Percentiles rank a stretch among this genome's conserved stretches.
Evolutionary conservation across 2,888 invertebrate genomes (phyloP).

Genomic region (Xanthorhoe designata): DNA sequence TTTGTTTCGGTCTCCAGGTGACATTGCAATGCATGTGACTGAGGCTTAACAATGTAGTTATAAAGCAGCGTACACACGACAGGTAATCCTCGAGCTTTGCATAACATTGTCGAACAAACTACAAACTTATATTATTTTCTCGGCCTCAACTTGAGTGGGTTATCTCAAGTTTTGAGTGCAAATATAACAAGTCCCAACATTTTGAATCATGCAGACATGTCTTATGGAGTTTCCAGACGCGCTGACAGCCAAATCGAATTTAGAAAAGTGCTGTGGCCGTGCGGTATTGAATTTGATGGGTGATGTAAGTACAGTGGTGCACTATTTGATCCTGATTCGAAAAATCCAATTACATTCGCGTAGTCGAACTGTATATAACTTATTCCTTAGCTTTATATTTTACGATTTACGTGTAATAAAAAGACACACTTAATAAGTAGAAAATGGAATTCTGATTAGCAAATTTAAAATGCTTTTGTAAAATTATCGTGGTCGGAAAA

Average conservation of each 20-base stretch:
- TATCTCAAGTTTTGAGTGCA: conserved; percentile 76
- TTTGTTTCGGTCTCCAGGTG: conserved; percentile 44
- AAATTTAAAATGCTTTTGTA: too few species aligned
- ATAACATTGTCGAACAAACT: conserved; percentile 46
- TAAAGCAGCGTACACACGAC: conserved; percentile 50
- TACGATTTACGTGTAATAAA: neutral
- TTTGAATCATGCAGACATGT: conserved; percentile 73
- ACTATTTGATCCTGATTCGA: neutral
- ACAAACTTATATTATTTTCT: conserved; percentile 74
- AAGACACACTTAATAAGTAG: too few species aligned
- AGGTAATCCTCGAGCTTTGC: conserved; percentile 56
- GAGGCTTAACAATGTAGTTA: conserved; percentile 58
- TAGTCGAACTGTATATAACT: neutral
- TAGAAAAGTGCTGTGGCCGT: neutral
- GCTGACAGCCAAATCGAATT: conserved; percentile 15
- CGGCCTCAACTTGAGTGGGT: conserved; percentile 64
- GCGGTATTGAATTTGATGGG: neutral
- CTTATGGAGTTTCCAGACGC: conserved; percentile 35
- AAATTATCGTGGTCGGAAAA: too few species aligned
- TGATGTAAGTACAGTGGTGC: neutral
- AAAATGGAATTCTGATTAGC: too few species aligned
- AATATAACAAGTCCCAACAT: conserved; percentile 69
- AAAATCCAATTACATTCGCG: neutral
- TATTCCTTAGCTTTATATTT: neutral
- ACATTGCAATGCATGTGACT: conserved; percentile 34